Conservation (phyloP, 2,888 invertebrate species). For the Plagodis dolabraria region DNA sequence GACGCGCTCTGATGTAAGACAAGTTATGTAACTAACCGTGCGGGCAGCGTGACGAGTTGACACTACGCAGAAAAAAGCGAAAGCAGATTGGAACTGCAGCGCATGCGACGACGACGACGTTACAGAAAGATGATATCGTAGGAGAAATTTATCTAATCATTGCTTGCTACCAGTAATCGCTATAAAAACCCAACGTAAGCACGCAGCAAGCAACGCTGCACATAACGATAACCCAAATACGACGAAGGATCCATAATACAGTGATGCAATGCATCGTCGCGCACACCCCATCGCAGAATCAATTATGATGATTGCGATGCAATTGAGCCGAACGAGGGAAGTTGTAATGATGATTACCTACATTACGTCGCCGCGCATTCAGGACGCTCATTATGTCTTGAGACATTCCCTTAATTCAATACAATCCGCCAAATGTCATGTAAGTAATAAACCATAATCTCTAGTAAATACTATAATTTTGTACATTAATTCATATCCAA, state of each 20-base stretch:
- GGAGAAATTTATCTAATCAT: neutral
- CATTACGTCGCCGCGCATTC: constrained; percentile 44
- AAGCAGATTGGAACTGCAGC: constrained; percentile 73
- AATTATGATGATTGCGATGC: constrained; percentile 52
- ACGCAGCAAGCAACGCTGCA: constrained; percentile 28
- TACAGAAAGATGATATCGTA: neutral
- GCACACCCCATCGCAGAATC: constrained; percentile 47
- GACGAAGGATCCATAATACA: constrained; percentile 11
- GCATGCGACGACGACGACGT: constrained; percentile 18
- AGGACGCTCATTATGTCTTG: constrained; percentile 44
- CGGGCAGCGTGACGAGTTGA: constrained; percentile 53
- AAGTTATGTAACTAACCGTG: constrained; percentile 72
- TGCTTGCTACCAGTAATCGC: neutral
- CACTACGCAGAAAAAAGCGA: constrained; percentile 66
- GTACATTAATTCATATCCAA: neutral
- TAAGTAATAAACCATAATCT: constrained; percentile 19
- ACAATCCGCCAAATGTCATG: constrained; percentile 33
- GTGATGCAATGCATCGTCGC: constrained; percentile 10
- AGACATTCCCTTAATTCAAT: constrained; percentile 35
- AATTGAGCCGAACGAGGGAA: constrained; percentile 45
- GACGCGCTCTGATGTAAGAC: constrained; percentile 79
- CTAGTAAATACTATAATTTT: neutral
- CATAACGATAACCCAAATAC: constrained; percentile 4
- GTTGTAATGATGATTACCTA: constrained; percentile 50
- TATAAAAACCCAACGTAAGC: constrained; percentile 18